Base-by-base conservation (phyloP, 1,140 invertebrate genomes). In the Hyles vespertilio region DNA sequence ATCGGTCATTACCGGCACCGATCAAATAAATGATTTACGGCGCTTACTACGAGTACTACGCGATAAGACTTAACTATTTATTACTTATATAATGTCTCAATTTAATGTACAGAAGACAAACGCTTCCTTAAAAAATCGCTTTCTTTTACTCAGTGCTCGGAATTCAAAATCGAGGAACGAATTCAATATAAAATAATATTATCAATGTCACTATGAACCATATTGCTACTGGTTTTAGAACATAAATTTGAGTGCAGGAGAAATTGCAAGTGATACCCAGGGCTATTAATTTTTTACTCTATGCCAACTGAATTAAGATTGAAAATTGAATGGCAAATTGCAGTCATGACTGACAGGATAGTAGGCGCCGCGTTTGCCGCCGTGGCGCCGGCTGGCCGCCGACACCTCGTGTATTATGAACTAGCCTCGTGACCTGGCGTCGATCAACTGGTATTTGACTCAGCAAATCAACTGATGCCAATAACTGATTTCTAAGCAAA, bases 351-450 rank as follows among this genome's bases (percentile, higher is more conserved):
- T 77, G 75, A 74, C 77, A 86, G 83, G 84, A 85, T 79, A 77
- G 81, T 69, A 84, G 85, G 85, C 84, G 84, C 84, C 84, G 75
- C 71, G 63, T 62, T 79, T 79, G 76, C 76, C 81, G 74, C 79
- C 74, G 67, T 86, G 83, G 85, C 85, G 85, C 85, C 84, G 79
- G 70, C 80, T 74, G 66, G 85, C 81, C 84, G 84, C 79, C 76
- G 73, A 81, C 81, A 86, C 81, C 83, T 86, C 81, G 81, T 86
- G 81, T 86, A 86, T 86, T 84, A 87, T 87, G 81, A 79, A 86
- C 85, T 86, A 85, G 83, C 82, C 79, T 63, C 74, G 79, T 84
- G 80, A 88, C 85, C 83, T 71, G 84, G 74, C 81, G 77, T 79
- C 81, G 80, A 86, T 86, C 83, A 82, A 84, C 76, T 84, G 72